phyloP scores from a whole-genome alignment of 1,140 invertebrate genomes.

The Solen grandis region DNA sequence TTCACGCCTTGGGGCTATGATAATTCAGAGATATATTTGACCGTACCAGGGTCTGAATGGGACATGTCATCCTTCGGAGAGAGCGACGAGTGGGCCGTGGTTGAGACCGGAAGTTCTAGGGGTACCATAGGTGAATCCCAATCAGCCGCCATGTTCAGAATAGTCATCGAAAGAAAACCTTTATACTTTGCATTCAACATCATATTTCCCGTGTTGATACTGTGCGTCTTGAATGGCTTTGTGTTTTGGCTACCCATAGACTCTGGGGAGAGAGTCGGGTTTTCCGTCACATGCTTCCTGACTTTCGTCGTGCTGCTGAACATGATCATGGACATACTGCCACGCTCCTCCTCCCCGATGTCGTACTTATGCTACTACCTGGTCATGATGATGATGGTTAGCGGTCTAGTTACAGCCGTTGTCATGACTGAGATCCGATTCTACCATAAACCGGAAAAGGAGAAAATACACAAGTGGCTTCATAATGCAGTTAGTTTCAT shows the following conservation, averaged over 20 bases:
- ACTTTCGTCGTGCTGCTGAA: conserved; percentile 28
- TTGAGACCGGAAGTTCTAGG: background rate
- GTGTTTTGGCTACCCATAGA: conserved; percentile 22
- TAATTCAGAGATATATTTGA: background rate
- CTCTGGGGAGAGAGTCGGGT: conserved; percentile 6
- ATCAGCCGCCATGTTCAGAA: background rate
- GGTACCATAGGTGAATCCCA: background rate
- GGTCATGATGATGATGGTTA: conserved; percentile 33
- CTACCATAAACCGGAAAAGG: conserved; percentile 21
- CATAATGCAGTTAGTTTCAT: background rate
- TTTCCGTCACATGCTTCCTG: conserved; percentile 22
- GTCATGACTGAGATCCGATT: conserved; percentile 18
- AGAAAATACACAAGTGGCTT: conserved; percentile 17
- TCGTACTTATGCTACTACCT: conserved; percentile 9
- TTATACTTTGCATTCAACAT: conserved; percentile 32
- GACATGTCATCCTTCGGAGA: background rate
- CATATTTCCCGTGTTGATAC: conserved; percentile 14
- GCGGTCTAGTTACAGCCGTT: conserved; percentile 1
- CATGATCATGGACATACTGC: conserved; percentile 18
- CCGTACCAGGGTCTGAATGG: background rate
- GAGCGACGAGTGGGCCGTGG: conserved; percentile 19
- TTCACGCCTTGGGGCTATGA: conserved; percentile 12
- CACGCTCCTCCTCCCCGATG: conserved; percentile 5
- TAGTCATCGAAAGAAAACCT: conserved; percentile 8
- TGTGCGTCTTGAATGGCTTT: conserved; percentile 9